Base-by-base conservation (phyloP, 2,888 invertebrate species). In the Cenopis cana region DNA sequence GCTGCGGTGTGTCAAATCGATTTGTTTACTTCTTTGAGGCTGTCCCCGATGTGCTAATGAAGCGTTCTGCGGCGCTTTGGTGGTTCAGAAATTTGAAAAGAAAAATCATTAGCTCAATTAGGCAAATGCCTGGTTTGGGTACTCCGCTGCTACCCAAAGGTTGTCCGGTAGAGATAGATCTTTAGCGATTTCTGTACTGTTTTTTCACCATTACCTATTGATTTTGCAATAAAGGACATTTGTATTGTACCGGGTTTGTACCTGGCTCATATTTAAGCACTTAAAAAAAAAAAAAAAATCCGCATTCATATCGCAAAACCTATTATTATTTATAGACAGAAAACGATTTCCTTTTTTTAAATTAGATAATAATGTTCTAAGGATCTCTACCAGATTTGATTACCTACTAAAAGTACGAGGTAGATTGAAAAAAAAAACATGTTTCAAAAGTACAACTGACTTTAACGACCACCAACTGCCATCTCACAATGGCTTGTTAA, bases 1-100 rank as follows among this genome's bases (percentile, higher is more conserved):
- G 52, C 73, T 76, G 75, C 65, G 46, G 81, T 83, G 83, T 87
- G 81, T 76, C 85, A 76, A 90, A 89, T 90, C 79, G 77, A 86
- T 89, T 86, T 80, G 79, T 84, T 84, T 81, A 81, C 81, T 76
- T 78, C 77, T 79, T 77, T 54, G 66, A 33, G 62, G 50, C 71
- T 73, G 73, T 73, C 62, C 69, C 73, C 73, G 66, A 60, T 73
- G 75, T 78, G 76, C 75, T 78, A 78, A 79, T 76, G 70, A 75
- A 71, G 60, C 62, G 60, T 73, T 75, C 72, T 74, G 60, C 69
- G 67, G 62, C 49, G 56, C 20, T 69, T 72, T 64, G 54, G 73
- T 69, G 62, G 57, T 5, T 52, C 50, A 50, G 38, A 59, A 52
- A 17, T 62, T 29, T 38, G 69, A 57, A 50, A 69, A 52, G 20